phyloP scores from a whole-genome alignment of 2,113 vertebrate genomes.

The Ciconia stormi region DNA sequence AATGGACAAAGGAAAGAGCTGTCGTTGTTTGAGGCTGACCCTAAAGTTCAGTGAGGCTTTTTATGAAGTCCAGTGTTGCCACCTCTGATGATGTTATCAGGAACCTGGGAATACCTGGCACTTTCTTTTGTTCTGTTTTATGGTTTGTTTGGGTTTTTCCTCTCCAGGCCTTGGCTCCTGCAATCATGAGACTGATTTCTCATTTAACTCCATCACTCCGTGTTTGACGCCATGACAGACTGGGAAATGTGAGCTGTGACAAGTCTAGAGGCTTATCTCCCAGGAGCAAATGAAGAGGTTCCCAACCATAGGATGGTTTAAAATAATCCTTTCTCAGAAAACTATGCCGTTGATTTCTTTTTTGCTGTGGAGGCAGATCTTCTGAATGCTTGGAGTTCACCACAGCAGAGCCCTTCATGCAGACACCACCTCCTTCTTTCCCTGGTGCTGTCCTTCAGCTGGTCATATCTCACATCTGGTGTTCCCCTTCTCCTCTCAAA shows the following conservation, averaged over 20 bases:
- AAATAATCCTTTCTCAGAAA: neutral
- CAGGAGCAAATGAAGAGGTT: neutral
- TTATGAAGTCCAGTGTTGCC: neutral
- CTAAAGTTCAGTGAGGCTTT: constrained; percentile 48
- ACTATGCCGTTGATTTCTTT: accelerated
- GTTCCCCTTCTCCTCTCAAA: neutral
- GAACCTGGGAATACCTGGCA: constrained; percentile 41
- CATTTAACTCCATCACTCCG: neutral
- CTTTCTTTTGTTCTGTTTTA: constrained; percentile 48
- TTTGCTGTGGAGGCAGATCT: neutral
- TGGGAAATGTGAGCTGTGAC: neutral
- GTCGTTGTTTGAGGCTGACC: constrained; percentile 20
- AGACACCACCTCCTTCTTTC: neutral
- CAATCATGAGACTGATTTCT: neutral
- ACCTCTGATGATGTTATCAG: constrained; percentile 57
- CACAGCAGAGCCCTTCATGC: neutral
- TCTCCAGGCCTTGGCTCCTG: neutral
- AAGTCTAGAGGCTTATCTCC: neutral
- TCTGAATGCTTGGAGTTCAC: neutral
- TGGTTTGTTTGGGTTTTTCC: constrained; percentile 42
- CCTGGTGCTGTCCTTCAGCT: neutral
- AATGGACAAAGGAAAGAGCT: constrained; percentile 43
- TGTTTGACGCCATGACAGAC: neutral
- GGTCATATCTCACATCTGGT: neutral
- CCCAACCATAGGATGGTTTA: neutral